phyloP scores from a whole-genome alignment of 2,797 vertebrate species.

The Podarcis lilfordi region DNA sequence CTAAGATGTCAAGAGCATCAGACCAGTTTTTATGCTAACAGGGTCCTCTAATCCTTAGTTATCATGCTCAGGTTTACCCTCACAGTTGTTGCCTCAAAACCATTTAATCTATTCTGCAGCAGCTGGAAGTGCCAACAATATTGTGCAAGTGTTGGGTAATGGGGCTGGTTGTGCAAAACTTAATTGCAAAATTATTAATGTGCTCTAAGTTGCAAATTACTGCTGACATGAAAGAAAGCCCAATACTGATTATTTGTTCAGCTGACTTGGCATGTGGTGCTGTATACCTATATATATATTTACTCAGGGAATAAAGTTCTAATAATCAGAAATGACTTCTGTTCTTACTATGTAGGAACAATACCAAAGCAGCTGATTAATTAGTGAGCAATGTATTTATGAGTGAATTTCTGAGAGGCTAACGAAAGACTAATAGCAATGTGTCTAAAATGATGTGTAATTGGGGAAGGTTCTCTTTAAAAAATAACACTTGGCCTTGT shows the following conservation, averaged over 20 bases:
- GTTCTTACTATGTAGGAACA: conserved; percentile 18
- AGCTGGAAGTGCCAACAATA: background rate
- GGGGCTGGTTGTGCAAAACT: background rate
- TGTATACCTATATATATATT: background rate
- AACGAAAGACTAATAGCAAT: background rate
- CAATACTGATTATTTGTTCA: background rate
- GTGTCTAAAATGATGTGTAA: background rate
- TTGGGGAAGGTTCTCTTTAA: background rate
- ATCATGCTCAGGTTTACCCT: background rate
- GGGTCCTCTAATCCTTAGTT: background rate
- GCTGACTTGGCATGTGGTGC: background rate
- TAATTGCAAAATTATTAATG: background rate
- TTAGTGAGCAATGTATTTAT: conserved; percentile 5
- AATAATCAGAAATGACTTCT: background rate
- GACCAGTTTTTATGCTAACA: background rate
- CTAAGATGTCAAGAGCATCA: background rate
- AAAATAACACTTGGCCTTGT: background rate
- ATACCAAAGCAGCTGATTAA: conserved; percentile 22
- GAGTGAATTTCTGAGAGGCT: background rate
- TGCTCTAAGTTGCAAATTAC: background rate
- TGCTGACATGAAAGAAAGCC: background rate
- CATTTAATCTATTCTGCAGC: background rate
- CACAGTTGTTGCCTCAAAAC: background rate
- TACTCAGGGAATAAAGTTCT: background rate
- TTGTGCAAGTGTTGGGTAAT: background rate